A percentile compares a stretch with the other conserved stretches of the same genome.
Conservation (phyloP, 2,888 invertebrate genomes). For the Poecilobothrus nobilitatus region DNA sequence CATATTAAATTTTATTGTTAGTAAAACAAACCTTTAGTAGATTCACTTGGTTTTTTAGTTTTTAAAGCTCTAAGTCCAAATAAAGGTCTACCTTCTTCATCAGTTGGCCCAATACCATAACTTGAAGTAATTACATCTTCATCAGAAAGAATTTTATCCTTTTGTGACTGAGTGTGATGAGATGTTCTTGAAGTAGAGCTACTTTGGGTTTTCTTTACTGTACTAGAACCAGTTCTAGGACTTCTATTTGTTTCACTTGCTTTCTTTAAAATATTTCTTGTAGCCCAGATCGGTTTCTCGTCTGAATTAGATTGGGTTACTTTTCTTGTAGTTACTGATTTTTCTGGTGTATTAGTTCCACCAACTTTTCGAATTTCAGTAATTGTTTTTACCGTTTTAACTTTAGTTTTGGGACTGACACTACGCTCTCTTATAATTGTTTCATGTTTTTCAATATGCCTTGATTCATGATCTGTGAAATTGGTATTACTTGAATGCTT, state of each 20-base stretch:
- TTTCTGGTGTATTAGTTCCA: conserved; percentile 34
- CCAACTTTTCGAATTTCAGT: conserved; percentile 21
- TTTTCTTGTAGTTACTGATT: conserved; percentile 38
- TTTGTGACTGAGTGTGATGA: conserved; percentile 32
- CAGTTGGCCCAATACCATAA: conserved; percentile 74
- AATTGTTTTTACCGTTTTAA: conserved; percentile 29
- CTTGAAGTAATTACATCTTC: conserved; percentile 66
- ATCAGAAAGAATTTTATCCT: conserved; percentile 38
- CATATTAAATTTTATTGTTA: not conserved
- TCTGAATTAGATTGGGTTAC: conserved; percentile 36
- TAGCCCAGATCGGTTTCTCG: conserved; percentile 56
- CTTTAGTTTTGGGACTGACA: conserved; percentile 38
- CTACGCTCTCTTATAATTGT: conserved; percentile 28
- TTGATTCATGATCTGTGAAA: conserved; percentile 23
- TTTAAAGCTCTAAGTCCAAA: conserved; percentile 70
- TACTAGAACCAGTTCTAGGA: conserved; percentile 16
- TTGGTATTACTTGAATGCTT: conserved; percentile 18
- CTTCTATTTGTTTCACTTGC: conserved; percentile 37
- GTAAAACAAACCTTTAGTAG: conserved; percentile 55
- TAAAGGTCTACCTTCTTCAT: conserved; percentile 68
- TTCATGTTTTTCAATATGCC: conserved; percentile 21
- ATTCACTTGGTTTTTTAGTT: conserved; percentile 52
- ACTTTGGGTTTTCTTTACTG: conserved; percentile 32
- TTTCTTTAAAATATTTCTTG: conserved; percentile 52
- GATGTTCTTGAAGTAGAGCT: conserved; percentile 43